Evolutionary conservation across 2,113 vertebrate species (phyloP).

Genomic region (Lonchura striata): DNA sequence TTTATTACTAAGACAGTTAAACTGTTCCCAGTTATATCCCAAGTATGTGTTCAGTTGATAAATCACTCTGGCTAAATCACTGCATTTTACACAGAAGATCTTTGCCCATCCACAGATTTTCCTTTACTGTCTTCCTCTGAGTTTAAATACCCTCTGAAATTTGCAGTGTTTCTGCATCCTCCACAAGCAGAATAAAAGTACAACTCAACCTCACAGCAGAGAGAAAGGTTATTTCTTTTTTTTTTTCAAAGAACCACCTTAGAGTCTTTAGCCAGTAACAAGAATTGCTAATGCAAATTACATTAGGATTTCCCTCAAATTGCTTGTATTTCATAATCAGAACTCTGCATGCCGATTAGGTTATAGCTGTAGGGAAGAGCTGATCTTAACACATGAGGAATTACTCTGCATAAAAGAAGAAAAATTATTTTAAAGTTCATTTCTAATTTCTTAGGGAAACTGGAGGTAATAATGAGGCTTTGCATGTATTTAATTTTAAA

Average conservation of each 20-base stretch:
- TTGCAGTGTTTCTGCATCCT: background rate
- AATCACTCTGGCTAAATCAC: background rate
- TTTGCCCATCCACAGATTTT: background rate
- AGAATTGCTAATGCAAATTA: constrained; percentile 11
- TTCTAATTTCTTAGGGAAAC: constrained; percentile 31
- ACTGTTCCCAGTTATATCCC: background rate
- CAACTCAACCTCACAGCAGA: background rate
- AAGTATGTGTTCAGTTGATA: background rate
- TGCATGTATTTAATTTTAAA: background rate
- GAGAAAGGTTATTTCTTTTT: background rate
- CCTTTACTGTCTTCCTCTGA: background rate
- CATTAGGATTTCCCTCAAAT: constrained; percentile 38
- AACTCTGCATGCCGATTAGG: constrained; percentile 31
- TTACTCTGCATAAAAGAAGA: background rate
- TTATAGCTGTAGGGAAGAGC: constrained; percentile 26
- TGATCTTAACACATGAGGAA: constrained; percentile 43
- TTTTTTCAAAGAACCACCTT: background rate
- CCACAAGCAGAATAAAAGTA: background rate
- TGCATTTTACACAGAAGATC: background rate
- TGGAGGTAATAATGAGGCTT: background rate
- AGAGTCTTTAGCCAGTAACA: constrained; percentile 20
- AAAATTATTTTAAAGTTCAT: constrained; percentile 44
- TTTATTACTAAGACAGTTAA: background rate
- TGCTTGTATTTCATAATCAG: constrained; percentile 33
- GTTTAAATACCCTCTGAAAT: background rate